A percentile compares a stretch with the other conserved stretches of the same genome.
These are phyloP conservation scores for Stegostoma tigrinum DNA, from an alignment of 2,113 vertebrate species.

Conservation along the genomic window DNA sequence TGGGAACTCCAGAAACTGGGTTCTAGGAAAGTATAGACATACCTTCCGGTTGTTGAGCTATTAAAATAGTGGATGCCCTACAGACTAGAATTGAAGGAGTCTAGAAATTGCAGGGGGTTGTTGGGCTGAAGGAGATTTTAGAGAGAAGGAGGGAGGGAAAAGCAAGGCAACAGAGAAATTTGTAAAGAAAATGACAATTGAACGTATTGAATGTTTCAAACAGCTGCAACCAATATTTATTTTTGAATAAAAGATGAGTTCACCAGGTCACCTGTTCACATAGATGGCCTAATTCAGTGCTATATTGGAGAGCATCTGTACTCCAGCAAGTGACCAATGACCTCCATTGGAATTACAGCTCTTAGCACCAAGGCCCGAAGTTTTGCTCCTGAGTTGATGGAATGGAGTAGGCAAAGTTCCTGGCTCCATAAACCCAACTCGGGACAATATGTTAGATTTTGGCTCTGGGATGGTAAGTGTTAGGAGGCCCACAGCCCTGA, in stretches of 20 bases:
- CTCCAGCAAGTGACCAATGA: not conserved
- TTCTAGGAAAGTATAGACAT: not conserved
- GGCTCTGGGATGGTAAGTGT: too few species aligned
- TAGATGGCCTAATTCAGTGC: not conserved
- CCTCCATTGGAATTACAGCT: not conserved
- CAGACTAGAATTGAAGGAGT: not conserved
- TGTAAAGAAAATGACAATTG: not conserved
- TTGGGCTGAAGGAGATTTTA: not conserved
- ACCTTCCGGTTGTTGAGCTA: not conserved
- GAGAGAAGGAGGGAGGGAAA: too few species aligned
- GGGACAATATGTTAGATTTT: too few species aligned
- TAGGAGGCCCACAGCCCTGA: too few species aligned
- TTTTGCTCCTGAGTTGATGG: too few species aligned
- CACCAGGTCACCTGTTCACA: not conserved
- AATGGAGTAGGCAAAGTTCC: too few species aligned
- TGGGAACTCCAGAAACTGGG: too few species aligned
- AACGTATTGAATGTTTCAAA: not conserved
- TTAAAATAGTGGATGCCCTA: not conserved
- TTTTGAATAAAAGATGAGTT: not conserved
- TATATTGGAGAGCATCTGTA: not conserved
- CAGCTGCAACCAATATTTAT: not conserved
- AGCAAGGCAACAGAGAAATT: not conserved
- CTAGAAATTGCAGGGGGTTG: not conserved
- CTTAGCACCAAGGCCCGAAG: too few species aligned
- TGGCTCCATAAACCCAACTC: too few species aligned